Conservation (phyloP, 2,888 invertebrate species). For the Thumatha senex region DNA sequence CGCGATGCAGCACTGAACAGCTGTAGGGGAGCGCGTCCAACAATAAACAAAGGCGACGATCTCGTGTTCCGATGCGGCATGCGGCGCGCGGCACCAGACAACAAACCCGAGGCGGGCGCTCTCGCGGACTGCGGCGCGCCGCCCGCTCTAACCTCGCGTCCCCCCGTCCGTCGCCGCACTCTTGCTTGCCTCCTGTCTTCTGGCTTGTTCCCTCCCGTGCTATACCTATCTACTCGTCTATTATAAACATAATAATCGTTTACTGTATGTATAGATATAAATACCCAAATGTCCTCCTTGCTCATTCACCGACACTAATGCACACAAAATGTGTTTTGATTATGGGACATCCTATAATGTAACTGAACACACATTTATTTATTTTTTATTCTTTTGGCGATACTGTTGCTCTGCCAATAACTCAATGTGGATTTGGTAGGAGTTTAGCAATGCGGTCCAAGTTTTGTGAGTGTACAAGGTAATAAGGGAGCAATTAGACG, state of each 20-base stretch:
- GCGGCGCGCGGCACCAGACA: constrained; percentile 46
- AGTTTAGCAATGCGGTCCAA: too few species aligned
- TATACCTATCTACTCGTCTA: too few species aligned
- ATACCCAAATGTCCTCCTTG: constrained; percentile 37
- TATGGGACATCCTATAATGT: background rate
- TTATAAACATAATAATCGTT: too few species aligned
- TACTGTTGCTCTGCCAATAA: too few species aligned
- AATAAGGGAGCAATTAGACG: too few species aligned
- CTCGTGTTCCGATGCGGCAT: constrained; percentile 48
- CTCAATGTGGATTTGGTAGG: too few species aligned
- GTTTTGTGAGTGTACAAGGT: too few species aligned
- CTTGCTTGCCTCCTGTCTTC: constrained; percentile 31
- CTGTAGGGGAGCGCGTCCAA: constrained; percentile 58
- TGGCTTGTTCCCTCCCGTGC: constrained; percentile 33
- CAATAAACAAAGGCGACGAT: constrained; percentile 75
- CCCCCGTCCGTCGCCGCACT: constrained; percentile 39
- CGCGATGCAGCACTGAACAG: constrained; percentile 51
- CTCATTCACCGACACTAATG: constrained; percentile 36
- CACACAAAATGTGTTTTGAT: constrained; percentile 14
- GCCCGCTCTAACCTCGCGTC: constrained; percentile 38
- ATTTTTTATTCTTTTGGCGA: too few species aligned
- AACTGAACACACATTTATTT: background rate
- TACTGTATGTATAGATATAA: background rate
- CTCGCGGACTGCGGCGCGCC: constrained; percentile 73
- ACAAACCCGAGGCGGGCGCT: constrained; percentile 65